Conservation (phyloP, 2,797 vertebrate genomes). For the Caiman crocodilus region DNA sequence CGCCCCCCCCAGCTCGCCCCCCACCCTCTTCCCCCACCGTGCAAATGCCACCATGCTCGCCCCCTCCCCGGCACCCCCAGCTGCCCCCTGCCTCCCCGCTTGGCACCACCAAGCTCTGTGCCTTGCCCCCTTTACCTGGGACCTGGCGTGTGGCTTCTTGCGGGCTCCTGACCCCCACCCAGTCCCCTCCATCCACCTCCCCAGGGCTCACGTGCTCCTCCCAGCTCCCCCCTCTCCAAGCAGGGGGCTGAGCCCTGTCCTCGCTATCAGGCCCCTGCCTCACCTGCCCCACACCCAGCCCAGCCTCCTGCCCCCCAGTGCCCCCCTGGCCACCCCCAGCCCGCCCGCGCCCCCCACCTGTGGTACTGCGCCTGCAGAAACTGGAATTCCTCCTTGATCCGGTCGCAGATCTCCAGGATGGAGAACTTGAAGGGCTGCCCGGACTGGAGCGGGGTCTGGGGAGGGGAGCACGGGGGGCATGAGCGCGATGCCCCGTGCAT, state of each 20-base stretch:
- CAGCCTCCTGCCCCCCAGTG: too few relatives aligned
- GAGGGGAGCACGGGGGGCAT: background rate
- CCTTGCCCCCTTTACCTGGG: too few relatives aligned
- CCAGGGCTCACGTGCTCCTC: too few relatives aligned
- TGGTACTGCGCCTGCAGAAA: slow-evolving; percentile 95
- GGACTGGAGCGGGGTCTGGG: slow-evolving; percentile 87
- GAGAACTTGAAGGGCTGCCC: slow-evolving; percentile 95
- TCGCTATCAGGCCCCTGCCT: background rate
- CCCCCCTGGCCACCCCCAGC: background rate
- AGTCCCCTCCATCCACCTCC: too few relatives aligned
- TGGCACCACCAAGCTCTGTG: too few relatives aligned
- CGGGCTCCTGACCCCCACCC: too few relatives aligned
- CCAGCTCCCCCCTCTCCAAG: background rate
- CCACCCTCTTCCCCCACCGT: fast-evolving
- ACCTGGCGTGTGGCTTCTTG: too few relatives aligned
- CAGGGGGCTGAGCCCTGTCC: too few relatives aligned
- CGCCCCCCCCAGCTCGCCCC: fast-evolving
- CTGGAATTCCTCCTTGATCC: slow-evolving; percentile 95
- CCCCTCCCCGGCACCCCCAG: fast-evolving
- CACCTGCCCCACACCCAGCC: background rate
- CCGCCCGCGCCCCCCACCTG: slow-evolving; percentile 6
- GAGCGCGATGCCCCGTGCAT: too few relatives aligned
- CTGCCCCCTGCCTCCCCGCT: background rate
- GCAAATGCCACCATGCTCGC: background rate
- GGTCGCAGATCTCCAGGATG: slow-evolving; percentile 92